These are phyloP conservation scores for Lamellibrachia columna DNA, from an alignment of 2,888 invertebrate genomes.

Conservation along the genomic window DNA sequence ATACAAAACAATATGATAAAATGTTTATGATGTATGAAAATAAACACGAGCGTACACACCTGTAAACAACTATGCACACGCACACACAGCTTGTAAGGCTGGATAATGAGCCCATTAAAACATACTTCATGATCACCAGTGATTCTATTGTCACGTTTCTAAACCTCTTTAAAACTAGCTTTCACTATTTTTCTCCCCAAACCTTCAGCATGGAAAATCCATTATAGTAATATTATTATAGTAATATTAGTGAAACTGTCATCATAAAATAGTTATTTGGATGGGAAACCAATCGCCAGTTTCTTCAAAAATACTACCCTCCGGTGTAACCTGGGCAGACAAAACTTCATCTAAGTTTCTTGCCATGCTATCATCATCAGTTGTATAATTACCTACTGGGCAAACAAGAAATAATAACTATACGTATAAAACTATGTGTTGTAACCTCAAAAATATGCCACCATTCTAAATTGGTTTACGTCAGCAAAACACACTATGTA, in stretches of 20 bases:
- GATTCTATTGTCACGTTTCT: neutral
- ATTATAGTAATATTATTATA: neutral
- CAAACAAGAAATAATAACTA: neutral
- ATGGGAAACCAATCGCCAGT: neutral
- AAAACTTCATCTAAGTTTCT: neutral
- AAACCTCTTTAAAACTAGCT: neutral
- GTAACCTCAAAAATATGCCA: neutral
- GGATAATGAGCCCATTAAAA: neutral
- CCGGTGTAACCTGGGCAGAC: neutral
- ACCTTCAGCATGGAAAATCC: neutral
- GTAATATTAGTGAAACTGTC: neutral
- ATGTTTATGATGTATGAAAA: neutral
- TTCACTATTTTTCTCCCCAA: neutral
- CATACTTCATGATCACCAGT: neutral
- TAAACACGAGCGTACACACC: neutral
- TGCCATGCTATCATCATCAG: neutral
- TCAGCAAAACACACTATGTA: neutral
- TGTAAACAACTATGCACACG: neutral
- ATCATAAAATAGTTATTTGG: neutral
- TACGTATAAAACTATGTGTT: neutral
- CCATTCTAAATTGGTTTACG: neutral
- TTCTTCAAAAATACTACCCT: neutral
- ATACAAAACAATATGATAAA: neutral
- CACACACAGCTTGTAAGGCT: neutral
- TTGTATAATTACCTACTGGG: neutral